Base-by-base conservation (phyloP, 2,113 vertebrate genomes). In the Nothobranchius furzeri region DNA sequence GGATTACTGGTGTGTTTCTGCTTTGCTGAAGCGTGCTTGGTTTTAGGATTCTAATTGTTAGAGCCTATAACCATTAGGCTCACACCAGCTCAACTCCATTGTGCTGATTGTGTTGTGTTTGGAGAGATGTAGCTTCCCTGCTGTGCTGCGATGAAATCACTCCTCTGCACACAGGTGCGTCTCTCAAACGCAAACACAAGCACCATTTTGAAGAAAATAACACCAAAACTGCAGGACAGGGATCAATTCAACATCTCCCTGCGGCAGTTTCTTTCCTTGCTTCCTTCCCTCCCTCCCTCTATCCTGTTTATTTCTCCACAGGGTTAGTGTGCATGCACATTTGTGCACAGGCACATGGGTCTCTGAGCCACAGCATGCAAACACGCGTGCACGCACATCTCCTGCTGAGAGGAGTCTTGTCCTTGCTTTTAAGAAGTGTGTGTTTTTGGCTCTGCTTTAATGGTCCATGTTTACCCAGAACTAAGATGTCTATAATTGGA, bases 401-500 rank as follows among this genome's bases (percentile, higher is more conserved):
- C 88, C 89, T 75, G 84, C 85, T 88, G 87, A 78, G 88, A 54
- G 52, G 66, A 52, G 76, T 73, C 75, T 85, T 76, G 79, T 86
- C 67, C 62, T 53, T 0, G 48, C 83, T 83, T 88, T 84, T 83
- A 79, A 76, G 76, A 68, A 30, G 78, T 75, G 74, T 88, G 77
- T 84, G 82, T 82, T 85, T 81, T 85, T 90, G 89, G 87, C 86
- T 78, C 7, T 3, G 71, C 81, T 85, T 76, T 81, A 88, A 87
- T 83, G 82, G 75, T 40, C 55, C 1, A 25, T 87, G 86, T 89
- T 90, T 88, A 83, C 84, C 59, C 76, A 54, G 81, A 88, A 70
- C 68, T 71, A 69, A 79, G 76, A 85, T 82, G 66, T 87, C 88
- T 82, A 73, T 90, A 89, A 90, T 90, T 91, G 88, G 82, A 84